Percentiles rank a stretch among this genome's conserved stretches.
These are phyloP conservation scores for Leptura quadrifasciata DNA, from an alignment of 2,888 invertebrate genomes.

Conservation along the genomic window DNA sequence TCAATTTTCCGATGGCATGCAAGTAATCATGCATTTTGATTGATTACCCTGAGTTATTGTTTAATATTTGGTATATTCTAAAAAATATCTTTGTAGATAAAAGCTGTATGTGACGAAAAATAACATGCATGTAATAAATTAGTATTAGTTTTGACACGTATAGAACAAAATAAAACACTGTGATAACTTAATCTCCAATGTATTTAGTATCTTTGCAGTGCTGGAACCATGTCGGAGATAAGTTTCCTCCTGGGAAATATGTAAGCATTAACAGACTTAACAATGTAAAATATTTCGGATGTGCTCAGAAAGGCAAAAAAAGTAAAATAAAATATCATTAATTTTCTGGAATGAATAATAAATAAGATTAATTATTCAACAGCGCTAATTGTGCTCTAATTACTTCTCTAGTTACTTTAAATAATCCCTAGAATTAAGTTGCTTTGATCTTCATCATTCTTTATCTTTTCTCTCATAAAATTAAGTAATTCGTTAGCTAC, in stretches of 20 bases:
- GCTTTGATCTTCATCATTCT: background rate
- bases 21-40: constrained; percentile 9
- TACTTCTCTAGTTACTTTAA: constrained; percentile 9
- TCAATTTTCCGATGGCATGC: background rate
- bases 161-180: background rate
- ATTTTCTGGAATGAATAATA: background rate
- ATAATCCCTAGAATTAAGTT: constrained; percentile 10
- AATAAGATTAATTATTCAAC: constrained; percentile 4
- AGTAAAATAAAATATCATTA: constrained; percentile 13
- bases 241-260: background rate
- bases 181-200: background rate
- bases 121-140: background rate
- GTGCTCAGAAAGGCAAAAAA: background rate
- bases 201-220: background rate
- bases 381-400: background rate
- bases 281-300: background rate
- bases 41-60: background rate
- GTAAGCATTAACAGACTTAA: constrained; percentile 4
- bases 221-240: background rate
- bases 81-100: no score
- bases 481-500: background rate
- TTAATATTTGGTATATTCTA: background rate
- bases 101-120: no score
- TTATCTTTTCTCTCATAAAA: background rate
- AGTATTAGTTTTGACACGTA: background rate